Evolutionary conservation across 2,888 invertebrate genomes (phyloP).

Genomic region (Archaeoteleia sp.): DNA sequence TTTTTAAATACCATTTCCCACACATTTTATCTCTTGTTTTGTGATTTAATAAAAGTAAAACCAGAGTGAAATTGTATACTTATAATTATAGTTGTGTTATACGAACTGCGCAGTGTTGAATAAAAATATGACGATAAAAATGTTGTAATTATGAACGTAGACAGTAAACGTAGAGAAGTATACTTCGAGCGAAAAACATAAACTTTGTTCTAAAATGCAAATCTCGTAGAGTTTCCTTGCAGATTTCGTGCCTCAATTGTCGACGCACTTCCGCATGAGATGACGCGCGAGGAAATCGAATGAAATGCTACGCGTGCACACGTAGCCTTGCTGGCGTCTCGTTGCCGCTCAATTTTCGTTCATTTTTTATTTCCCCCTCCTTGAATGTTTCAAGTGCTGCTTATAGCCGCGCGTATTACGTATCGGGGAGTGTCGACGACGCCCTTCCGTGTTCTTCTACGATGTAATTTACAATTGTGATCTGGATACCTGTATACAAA

Average conservation of each 20-base stretch:
- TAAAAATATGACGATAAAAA: background rate
- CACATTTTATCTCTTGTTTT: too few relatives aligned
- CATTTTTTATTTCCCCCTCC: slow-evolving; percentile 5
- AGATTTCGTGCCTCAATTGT: slow-evolving; percentile 18
- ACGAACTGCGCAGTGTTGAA: too few relatives aligned
- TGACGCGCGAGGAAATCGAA: slow-evolving; percentile 15
- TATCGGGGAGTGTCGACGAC: background rate
- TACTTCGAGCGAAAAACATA: slow-evolving; percentile 6
- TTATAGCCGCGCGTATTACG: background rate
- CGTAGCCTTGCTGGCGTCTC: slow-evolving; percentile 5
- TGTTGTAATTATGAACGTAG: background rate
- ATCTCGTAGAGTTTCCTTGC: slow-evolving; percentile 6
- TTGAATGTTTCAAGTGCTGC: slow-evolving; percentile 14
- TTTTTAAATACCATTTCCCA: too few relatives aligned
- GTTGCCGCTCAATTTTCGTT: slow-evolving; percentile 11
- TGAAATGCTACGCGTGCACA: slow-evolving; percentile 19
- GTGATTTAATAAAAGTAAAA: too few relatives aligned
- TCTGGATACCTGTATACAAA: background rate
- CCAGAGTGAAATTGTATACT: too few relatives aligned
- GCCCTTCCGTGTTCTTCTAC: background rate
- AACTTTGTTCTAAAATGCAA: slow-evolving; percentile 4
- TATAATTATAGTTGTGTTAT: too few relatives aligned
- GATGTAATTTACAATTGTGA: background rate
- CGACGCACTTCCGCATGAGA: slow-evolving; percentile 28
- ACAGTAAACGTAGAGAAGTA: background rate